Evolutionary conservation across 1,140 invertebrate species (phyloP).

Genomic region (Megathymus violae): DNA sequence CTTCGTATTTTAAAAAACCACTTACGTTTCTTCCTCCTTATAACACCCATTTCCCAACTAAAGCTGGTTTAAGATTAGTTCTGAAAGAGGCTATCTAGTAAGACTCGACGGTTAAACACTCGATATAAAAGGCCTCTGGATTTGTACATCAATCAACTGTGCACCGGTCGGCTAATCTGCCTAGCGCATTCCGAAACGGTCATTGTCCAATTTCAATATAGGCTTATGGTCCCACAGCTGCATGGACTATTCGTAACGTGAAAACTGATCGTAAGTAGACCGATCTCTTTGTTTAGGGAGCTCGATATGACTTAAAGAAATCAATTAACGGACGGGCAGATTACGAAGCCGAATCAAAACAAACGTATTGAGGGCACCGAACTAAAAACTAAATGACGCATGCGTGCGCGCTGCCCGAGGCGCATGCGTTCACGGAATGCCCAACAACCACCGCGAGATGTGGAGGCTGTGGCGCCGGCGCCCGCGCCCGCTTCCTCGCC

Average conservation of each 20-base stretch:
- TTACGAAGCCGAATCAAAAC: slow-evolving; percentile 47
- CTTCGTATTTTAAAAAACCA: slow-evolving; percentile 34
- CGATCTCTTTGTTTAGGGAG: background rate
- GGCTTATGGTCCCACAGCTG: background rate
- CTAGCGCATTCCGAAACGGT: slow-evolving; percentile 66
- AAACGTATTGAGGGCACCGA: slow-evolving; percentile 47
- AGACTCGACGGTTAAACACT: slow-evolving; percentile 30
- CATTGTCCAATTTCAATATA: slow-evolving; percentile 53
- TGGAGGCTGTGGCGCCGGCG: slow-evolving; percentile 74
- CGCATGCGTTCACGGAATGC: slow-evolving; percentile 75
- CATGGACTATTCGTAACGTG: too few species aligned
- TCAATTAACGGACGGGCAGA: background rate
- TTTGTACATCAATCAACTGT: slow-evolving; percentile 62
- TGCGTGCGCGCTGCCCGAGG: slow-evolving; percentile 70
- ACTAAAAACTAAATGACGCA: slow-evolving; percentile 42
- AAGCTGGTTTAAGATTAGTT: slow-evolving; percentile 49
- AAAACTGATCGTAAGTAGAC: background rate
- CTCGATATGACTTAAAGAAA: background rate
- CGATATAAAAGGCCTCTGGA: slow-evolving; percentile 48
- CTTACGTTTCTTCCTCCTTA: slow-evolving; percentile 79
- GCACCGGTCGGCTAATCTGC: slow-evolving; percentile 51
- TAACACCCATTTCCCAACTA: slow-evolving; percentile 70
- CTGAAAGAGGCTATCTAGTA: slow-evolving; percentile 49
- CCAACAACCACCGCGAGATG: slow-evolving; percentile 60
- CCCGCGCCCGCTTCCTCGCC: slow-evolving; percentile 70